Evolutionary conservation across 2,113 vertebrate species (phyloP).

Genomic region (Prionailurus viverrinus): DNA sequence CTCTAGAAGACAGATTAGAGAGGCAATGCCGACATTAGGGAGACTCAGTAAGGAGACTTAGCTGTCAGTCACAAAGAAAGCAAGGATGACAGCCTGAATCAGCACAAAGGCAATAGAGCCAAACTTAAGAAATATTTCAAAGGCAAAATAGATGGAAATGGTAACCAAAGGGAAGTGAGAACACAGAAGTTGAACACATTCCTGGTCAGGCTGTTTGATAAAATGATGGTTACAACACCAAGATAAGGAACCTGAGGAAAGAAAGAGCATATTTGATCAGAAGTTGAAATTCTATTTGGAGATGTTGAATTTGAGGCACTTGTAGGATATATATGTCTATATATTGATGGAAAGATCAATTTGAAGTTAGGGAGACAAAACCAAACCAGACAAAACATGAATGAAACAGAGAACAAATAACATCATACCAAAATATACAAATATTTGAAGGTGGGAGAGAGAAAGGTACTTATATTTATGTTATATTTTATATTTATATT

Average conservation of each 20-base stretch:
- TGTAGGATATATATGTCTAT: not conserved
- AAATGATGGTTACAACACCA: not conserved
- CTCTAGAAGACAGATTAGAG: slow-evolving; percentile 15
- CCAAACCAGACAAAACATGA: not conserved
- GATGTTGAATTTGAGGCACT: not conserved
- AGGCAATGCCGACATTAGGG: not conserved
- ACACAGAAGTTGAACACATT: not conserved
- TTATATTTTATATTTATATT: not conserved
- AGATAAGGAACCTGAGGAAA: slow-evolving; percentile 8
- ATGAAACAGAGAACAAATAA: slow-evolving; percentile 53
- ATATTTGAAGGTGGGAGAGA: not conserved
- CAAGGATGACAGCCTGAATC: not conserved
- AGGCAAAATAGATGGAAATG: not conserved
- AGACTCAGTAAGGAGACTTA: not conserved
- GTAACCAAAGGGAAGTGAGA: slow-evolving; percentile 39
- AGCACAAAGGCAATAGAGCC: not conserved
- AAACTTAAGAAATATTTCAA: slow-evolving; percentile 36
- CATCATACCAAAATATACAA: not conserved
- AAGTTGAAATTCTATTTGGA: slow-evolving; percentile 54
- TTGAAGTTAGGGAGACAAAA: slow-evolving; percentile 22
- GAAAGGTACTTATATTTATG: not conserved
- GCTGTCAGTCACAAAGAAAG: not conserved
- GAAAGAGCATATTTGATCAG: slow-evolving; percentile 8
- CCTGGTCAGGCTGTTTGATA: not conserved
- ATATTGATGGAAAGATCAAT: not conserved